These are phyloP conservation scores for Epizoanthus fatuus DNA, from an alignment of 92 coral and sea anemone genomes.

Conservation along the genomic window DNA sequence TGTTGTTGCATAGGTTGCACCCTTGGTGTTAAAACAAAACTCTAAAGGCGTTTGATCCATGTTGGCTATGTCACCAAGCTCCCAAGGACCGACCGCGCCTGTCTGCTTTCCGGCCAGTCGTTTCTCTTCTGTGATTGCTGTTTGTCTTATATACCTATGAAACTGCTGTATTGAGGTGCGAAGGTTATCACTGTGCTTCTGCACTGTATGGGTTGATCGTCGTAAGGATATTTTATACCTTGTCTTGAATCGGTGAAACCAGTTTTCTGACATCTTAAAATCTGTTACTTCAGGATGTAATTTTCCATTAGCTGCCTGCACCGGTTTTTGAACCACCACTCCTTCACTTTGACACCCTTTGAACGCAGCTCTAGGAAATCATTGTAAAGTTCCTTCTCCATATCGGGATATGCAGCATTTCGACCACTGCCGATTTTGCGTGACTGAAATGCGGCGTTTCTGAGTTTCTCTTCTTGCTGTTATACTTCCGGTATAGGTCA, in stretches of 20 bases:
- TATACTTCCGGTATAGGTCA: no score
- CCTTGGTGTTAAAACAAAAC: conserved; percentile 57
- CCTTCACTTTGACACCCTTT: conserved; percentile 52
- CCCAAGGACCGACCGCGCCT: conserved; percentile 48
- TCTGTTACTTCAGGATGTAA: no score
- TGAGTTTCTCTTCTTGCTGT: no score
- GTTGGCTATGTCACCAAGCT: conserved; percentile 50
- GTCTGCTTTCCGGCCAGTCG: conserved; percentile 24
- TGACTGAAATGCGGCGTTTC: no score
- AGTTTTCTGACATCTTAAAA: no score
- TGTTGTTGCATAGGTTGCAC: conserved; percentile 32
- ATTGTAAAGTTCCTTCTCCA: conserved; percentile 52
- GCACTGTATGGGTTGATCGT: conserved; percentile 32
- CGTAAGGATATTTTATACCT: background rate
- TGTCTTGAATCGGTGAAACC: no score
- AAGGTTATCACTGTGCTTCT: conserved; percentile 48
- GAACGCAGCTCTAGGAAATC: background rate
- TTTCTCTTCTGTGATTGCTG: conserved; percentile 26
- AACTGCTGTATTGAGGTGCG: conserved; percentile 43
- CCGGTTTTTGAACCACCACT: no score
- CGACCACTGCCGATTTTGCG: conserved; percentile 47
- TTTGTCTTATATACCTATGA: conserved; percentile 42
- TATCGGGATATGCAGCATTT: conserved; percentile 55
- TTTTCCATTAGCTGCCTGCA: no score
- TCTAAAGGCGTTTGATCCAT: conserved; percentile 49